Evolutionary conservation across 2,888 invertebrate genomes (phyloP).

Genomic region (Nesidiocoris tenuis): DNA sequence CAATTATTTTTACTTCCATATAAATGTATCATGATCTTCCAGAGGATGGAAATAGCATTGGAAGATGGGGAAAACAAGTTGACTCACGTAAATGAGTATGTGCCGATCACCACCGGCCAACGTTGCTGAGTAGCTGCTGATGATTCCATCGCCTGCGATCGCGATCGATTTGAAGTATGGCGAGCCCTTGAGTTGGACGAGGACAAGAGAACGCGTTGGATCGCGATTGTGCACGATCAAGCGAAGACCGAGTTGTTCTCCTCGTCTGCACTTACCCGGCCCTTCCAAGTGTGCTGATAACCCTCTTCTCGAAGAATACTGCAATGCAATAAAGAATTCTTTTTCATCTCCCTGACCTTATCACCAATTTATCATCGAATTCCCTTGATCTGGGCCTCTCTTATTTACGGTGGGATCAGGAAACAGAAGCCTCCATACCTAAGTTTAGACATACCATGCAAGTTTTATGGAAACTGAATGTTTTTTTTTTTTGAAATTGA

Average conservation of each 20-base stretch:
- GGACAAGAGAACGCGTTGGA: conserved; percentile 53
- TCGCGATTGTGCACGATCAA: conserved; percentile 54
- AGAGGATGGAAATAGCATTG: too few species aligned
- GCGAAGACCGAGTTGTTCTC: conserved; percentile 57
- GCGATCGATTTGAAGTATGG: conserved; percentile 58
- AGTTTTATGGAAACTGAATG: too few species aligned
- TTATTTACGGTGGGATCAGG: too few species aligned
- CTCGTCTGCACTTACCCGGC: conserved; percentile 56
- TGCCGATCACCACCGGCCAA: conserved; percentile 58
- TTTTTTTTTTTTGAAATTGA: too few species aligned
- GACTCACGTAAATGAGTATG: conserved; percentile 57
- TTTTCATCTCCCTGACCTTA: background rate
- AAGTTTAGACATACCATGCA: too few species aligned
- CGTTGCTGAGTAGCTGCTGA: conserved; percentile 57
- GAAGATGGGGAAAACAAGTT: too few species aligned
- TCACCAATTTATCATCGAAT: too few species aligned
- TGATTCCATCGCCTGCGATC: conserved; percentile 57
- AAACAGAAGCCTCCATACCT: too few species aligned
- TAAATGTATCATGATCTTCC: too few species aligned
- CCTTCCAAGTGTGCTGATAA: conserved; percentile 59
- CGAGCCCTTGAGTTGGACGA: conserved; percentile 57
- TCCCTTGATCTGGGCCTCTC: too few species aligned
- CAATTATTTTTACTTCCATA: too few species aligned
- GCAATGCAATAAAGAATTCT: conserved; percentile 46
- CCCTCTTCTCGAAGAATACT: conserved; percentile 56